These are phyloP conservation scores for Coryphaenoides rupestris DNA, from an alignment of 2,113 vertebrate genomes.

Conservation along the genomic window DNA sequence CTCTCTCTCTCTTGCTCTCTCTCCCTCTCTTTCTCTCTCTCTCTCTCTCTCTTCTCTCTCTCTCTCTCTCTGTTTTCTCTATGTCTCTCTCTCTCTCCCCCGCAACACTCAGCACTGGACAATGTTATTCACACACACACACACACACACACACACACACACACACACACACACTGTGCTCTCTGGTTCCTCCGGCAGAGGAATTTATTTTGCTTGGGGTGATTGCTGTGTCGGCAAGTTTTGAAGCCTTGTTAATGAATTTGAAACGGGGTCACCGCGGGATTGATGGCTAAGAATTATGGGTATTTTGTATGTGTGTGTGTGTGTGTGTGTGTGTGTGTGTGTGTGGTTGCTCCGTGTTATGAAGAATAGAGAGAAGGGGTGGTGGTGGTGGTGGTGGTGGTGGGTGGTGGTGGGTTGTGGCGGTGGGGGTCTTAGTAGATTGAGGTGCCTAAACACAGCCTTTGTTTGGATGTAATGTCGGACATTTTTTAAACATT, in stretches of 20 bases:
- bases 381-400: background rate
- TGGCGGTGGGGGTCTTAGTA: too few relatives aligned
- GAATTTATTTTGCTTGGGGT: slow-evolving; percentile 69
- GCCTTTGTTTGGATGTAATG: slow-evolving; percentile 40
- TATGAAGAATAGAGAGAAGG: too few relatives aligned
- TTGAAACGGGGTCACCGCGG: slow-evolving; percentile 60
- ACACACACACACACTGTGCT: background rate
- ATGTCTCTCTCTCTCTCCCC: slow-evolving; percentile 34
- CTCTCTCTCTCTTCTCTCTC: too few relatives aligned
- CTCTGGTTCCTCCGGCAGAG: slow-evolving; percentile 46
- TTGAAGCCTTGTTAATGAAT: slow-evolving; percentile 71
- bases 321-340: slow-evolving; percentile 9
- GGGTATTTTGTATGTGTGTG: slow-evolving; percentile 6
- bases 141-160: background rate
- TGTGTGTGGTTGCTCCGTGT: background rate
- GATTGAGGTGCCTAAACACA: slow-evolving; percentile 48
- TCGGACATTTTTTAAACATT: slow-evolving; percentile 27
- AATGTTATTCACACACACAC: slow-evolving; percentile 43
- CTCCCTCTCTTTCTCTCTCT: too few relatives aligned
- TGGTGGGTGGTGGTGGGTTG: too few relatives aligned
- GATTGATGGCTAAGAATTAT: slow-evolving; percentile 66
- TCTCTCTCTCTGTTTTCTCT: slow-evolving; percentile 29
- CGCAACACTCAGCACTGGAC: slow-evolving; percentile 20
- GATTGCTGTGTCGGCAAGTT: slow-evolving; percentile 73
- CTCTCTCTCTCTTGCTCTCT: too few relatives aligned